Evolutionary conservation across 2,113 vertebrate species (phyloP), one percentile per base, ranked within the genome.

Genomic region (Clinocottus analis): DNA sequence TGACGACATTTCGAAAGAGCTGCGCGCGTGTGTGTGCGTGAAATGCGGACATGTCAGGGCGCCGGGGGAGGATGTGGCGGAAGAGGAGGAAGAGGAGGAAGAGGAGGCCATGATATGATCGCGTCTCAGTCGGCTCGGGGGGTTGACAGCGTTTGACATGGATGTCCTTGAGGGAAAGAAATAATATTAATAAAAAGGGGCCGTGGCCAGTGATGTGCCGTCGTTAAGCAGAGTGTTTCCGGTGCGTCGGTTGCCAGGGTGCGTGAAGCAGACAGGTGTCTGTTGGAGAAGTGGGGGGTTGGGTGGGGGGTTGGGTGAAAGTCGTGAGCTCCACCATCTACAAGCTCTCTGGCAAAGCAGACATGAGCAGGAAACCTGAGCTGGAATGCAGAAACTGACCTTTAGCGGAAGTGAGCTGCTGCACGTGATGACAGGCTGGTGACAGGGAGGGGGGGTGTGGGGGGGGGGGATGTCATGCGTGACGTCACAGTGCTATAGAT

Each of bases 11-110:
- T n/a, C n/a, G n/a, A n/a, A n/a, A n/a, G n/a, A n/a, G n/a, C n/a
- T 59, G 43, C 76, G 65, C 53, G 43, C 16, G 43, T 31, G 33
- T 33, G 97, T 96, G 94, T 92, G 96, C 79, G 70, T 60, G 43
- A 76, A 62, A 39, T 53, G 43, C 17, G 43, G 37, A 9, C 33
- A 6, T 33, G 33, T 1, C 33, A 23, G 49, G 8, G 69, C 35
- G 12, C 3, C 0, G 53, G 65, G 45, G 61, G 39, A 61, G 73
- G 37, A 77, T 75, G 64, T 77, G 1, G 68, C 37, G 41, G 37
- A 60, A 67, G 63, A 14, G 56, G 45, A 60, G 69, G 37, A 77
- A 58, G 33, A 64, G 61, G 31, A 10, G 43, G 80, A 63, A 17
- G 31, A 41, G 25, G 68, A 64, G 19, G 77, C 53, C 75, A 45